These are phyloP conservation scores for Manacus vitellinus DNA, from an alignment of 2,113 vertebrate species.

Conservation along the genomic window DNA sequence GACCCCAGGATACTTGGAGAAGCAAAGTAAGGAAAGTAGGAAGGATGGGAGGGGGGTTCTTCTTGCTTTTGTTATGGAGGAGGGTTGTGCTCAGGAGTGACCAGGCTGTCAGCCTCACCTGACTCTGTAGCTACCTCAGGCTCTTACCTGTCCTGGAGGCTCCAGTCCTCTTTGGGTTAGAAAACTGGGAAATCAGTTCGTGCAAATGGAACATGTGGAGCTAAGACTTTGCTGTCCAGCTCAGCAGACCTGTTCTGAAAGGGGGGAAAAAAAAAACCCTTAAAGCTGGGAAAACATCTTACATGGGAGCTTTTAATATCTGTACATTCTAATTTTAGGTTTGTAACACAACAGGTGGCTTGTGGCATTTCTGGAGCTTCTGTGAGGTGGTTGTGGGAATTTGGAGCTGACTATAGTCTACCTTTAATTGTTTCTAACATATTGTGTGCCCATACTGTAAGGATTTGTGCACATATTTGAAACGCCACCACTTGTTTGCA, in stretches of 20 bases:
- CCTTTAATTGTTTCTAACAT: not conserved
- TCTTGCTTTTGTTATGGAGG: not conserved
- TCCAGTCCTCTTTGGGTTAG: not conserved
- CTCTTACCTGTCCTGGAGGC: not conserved
- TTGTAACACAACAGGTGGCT: not conserved
- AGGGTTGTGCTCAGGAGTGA: not conserved
- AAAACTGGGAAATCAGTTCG: not conserved
- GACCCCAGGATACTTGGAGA: not conserved
- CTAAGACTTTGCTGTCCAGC: not conserved
- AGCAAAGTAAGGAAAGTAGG: not conserved
- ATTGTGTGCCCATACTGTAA: not conserved
- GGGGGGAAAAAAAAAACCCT: accelerated
- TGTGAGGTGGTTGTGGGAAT: not conserved
- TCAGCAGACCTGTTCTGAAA: not conserved
- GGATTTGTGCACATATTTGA: not conserved
- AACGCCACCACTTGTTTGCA: not conserved
- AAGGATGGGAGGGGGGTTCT: not conserved
- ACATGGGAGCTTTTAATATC: not conserved
- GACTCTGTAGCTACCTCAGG: not conserved
- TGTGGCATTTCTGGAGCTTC: not conserved
- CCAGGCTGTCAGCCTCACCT: accelerated
- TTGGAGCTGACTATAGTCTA: not conserved
- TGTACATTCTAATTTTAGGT: not conserved
- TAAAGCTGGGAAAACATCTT: not conserved
- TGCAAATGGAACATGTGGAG: too few relatives aligned